Evolutionary conservation across 2,888 invertebrate species (phyloP).

Genomic region (Hirudinaria manillensis): DNA sequence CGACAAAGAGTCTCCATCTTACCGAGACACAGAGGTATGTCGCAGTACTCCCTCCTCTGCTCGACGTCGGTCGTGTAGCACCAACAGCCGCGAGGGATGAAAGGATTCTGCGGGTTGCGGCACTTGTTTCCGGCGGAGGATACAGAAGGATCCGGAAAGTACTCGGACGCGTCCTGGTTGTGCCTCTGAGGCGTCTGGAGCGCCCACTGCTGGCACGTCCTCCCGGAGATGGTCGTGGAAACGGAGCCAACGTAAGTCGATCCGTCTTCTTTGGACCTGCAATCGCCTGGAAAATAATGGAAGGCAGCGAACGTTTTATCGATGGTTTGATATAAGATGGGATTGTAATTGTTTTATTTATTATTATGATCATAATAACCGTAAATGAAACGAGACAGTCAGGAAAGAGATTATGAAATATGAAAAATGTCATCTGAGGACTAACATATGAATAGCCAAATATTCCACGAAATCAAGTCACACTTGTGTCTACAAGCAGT

Average conservation of each 20-base stretch:
- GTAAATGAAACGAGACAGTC: no score
- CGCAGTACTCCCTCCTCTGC: constrained; percentile 33
- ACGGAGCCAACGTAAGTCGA: constrained; percentile 26
- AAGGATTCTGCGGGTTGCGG: constrained; percentile 32
- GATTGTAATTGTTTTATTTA: no score
- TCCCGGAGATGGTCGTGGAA: constrained; percentile 25
- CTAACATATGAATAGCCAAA: no score
- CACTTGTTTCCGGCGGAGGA: constrained; percentile 25
- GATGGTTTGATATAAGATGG: no score
- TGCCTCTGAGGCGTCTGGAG: constrained; percentile 20
- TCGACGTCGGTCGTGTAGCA: constrained; percentile 31
- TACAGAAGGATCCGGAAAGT: constrained; percentile 21
- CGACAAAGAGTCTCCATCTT: background rate
- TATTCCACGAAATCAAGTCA: no score
- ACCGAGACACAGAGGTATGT: constrained; percentile 32
- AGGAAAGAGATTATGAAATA: no score
- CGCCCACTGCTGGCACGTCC: constrained; percentile 31
- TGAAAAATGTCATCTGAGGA: no score
- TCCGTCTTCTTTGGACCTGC: constrained; percentile 10
- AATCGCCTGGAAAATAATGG: background rate
- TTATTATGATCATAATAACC: no score
- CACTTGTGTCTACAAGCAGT: no score
- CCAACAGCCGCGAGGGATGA: constrained; percentile 26
- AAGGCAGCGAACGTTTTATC: no score
- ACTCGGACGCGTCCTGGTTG: constrained; percentile 9